phyloP scores from a whole-genome alignment of 2,113 vertebrate genomes.

The Sapajus apella region DNA sequence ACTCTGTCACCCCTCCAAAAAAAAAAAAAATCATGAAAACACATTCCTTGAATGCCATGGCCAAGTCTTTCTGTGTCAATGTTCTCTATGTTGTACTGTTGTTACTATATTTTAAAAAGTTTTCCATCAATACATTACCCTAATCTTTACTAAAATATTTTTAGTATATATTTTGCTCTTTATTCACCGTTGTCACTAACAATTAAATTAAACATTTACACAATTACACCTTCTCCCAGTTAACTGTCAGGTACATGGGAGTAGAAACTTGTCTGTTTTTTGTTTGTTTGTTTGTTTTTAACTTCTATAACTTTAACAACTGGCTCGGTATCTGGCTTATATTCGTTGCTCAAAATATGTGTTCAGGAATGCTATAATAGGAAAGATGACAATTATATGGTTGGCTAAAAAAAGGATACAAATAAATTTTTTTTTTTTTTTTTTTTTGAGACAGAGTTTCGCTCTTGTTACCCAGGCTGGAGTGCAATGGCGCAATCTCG shows the following conservation, averaged over 20 bases:
- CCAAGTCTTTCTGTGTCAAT: neutral
- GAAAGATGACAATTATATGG: neutral
- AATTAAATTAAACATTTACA: neutral
- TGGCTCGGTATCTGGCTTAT: neutral
- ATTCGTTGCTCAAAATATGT: neutral
- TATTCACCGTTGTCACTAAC: neutral
- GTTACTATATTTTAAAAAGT: neutral
- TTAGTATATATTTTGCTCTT: neutral
- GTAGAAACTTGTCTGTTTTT: neutral
- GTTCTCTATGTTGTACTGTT: neutral
- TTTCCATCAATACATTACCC: neutral
- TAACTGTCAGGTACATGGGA: neutral
- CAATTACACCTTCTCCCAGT: neutral
- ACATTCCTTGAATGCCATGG: neutral
- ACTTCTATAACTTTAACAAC: neutral
- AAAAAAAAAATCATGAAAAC: neutral
- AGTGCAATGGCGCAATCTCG: no score
- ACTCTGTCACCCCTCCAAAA: no score
- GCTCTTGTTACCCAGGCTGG: no score
- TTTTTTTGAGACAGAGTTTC: no score
- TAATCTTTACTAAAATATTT: slow-evolving; percentile 4
- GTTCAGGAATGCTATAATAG: neutral
- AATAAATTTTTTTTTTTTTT: neutral
- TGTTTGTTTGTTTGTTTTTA: neutral
- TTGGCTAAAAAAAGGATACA: neutral